Base-by-base conservation (phyloP, 2,888 invertebrate genomes). In the Drosophila testacea region DNA sequence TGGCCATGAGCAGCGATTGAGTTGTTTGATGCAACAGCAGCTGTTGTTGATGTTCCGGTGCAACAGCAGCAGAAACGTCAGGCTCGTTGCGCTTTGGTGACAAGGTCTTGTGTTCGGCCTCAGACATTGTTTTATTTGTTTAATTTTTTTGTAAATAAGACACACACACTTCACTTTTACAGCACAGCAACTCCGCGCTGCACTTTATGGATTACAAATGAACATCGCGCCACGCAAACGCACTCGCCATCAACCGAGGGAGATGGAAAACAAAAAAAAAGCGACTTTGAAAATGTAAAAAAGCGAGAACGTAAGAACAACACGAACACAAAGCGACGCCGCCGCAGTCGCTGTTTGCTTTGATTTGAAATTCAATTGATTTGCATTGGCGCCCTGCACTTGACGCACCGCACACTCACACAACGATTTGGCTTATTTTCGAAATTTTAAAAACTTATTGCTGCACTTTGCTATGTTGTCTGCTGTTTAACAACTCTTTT, bases 1-100 rank as follows among this genome's bases (percentile, higher is more conserved):
- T 92, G 66, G 92, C 91, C 83, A 92, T 90, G 48, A 91, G 74
- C 62, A 92, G 72, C 42, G 92, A 92, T 55, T 92, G 91, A 22
- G 92, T 92, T 4, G 90, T 92, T 75, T 92, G 91, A 72, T 91
- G 90, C 78, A 92, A 71, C 59, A 85, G 81, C 69, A 82, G 59
- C 38, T 89, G 83, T n/a, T 70, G 80, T 6, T 68, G 71, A 10
- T 69, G 67, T 46, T 81, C 78, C 32, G 46, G 44, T 6, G 52
- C 36, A 4, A 62, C 48, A 32, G 47, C 28, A 1, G 22, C 22
- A 32, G 32, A 5, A 32, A 59, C 60, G 50, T 81, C 79, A 62
- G 62, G 57, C 51, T 84, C 69, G 54, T 51, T 73, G 82, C 75
- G 75, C 54, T 79, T 82, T 48, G 74, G 81, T 48, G 81, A 88